A percentile compares a stretch with the other conserved stretches of the same genome.
phyloP scores from a whole-genome alignment of 1,140 invertebrate species.

The Lysiphlebus fabarum region DNA sequence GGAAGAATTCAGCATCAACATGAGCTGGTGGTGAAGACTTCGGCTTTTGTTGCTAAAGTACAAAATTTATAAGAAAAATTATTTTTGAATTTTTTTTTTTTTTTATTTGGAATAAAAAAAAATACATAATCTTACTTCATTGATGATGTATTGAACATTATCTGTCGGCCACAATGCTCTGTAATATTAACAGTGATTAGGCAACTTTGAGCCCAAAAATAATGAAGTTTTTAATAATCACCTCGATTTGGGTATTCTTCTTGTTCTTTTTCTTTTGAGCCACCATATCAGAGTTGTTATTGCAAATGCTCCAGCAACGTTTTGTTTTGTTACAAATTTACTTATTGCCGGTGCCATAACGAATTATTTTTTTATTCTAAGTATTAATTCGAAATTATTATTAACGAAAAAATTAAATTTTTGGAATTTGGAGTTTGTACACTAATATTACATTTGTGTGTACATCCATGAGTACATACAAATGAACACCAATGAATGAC shows the following conservation, averaged over 20 bases:
- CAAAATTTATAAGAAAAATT: not conserved
- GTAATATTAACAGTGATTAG: constrained; percentile 20
- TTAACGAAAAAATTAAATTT: too few species aligned
- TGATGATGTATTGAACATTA: constrained; percentile 75
- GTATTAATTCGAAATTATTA: too few species aligned
- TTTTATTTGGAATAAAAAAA: not conserved
- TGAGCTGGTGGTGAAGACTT: constrained; percentile 71
- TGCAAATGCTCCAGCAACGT: constrained; percentile 57
- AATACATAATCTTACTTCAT: constrained; percentile 51
- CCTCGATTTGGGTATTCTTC: constrained; percentile 41
- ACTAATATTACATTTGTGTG: too few species aligned
- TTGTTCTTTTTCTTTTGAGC: constrained; percentile 52
- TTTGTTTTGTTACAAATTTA: constrained; percentile 60
- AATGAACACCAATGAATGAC: too few species aligned
- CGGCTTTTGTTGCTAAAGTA: constrained; percentile 56
- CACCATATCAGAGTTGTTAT: constrained; percentile 58
- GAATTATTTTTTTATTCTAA: too few species aligned
- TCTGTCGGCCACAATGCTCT: constrained; percentile 48
- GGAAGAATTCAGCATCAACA: constrained; percentile 80
- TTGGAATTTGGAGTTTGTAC: too few species aligned
- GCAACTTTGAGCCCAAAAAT: constrained; percentile 11
- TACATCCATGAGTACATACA: too few species aligned
- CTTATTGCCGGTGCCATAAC: constrained; percentile 63
- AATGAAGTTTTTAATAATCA: constrained; percentile 30
- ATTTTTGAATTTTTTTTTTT: not conserved